phyloP scores from a whole-genome alignment of 2,888 invertebrate species.

The Agonum fuliginosum region DNA sequence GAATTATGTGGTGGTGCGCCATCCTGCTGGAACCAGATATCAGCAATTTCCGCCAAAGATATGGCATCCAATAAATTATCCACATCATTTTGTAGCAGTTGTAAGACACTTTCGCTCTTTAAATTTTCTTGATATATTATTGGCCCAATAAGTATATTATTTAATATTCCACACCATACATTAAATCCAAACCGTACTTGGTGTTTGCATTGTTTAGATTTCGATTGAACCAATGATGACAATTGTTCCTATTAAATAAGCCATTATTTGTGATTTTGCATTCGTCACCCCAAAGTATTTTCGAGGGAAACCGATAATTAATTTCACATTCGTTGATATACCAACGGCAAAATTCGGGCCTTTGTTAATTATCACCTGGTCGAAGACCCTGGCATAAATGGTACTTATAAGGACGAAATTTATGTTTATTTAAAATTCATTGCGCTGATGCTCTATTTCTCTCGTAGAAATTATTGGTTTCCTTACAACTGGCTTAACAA shows the following conservation, averaged over 20 bases:
- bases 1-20: slow-evolving; percentile 19
- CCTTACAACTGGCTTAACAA: not conserved
- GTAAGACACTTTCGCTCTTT: not conserved
- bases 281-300: not conserved
- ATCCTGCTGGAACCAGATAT: slow-evolving; percentile 19
- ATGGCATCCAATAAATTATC: slow-evolving; percentile 11
- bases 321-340: not conserved
- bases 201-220: not conserved
- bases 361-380: not conserved
- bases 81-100: slow-evolving; percentile 23
- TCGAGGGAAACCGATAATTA: not conserved
- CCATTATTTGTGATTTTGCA: too few species aligned
- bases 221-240: too few species aligned
- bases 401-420: not conserved
- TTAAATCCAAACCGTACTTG: slow-evolving; percentile 4
- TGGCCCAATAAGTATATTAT: not conserved
- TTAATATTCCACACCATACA: not conserved
- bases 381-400: not conserved
- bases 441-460: not conserved
- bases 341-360: not conserved
- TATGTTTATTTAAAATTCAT: not conserved
- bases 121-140: slow-evolving; percentile 3
- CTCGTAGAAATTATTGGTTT: not conserved
- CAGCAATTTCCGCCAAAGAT: slow-evolving; percentile 1
- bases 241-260: too few species aligned